phyloP scores from a whole-genome alignment of 1,140 invertebrate species.

The Drosophila busckii region DNA sequence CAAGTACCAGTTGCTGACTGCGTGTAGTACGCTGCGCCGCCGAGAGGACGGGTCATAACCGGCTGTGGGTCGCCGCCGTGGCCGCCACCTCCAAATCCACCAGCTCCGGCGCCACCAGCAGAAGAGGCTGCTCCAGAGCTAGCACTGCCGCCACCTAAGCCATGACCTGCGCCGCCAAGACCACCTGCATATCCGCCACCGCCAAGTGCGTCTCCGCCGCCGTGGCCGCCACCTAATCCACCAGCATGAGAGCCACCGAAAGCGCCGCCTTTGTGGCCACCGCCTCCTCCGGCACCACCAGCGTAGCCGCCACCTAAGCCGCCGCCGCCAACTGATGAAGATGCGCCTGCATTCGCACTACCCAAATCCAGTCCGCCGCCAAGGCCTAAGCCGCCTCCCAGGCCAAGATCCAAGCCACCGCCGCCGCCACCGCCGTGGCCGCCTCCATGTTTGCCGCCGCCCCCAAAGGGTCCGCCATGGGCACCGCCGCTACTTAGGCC shows the following conservation, averaged over 20 bases:
- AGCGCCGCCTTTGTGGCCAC: not conserved
- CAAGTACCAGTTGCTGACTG: no score
- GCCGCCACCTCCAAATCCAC: conserved; percentile 18
- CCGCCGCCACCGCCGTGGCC: conserved; percentile 16
- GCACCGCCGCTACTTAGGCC: conserved; percentile 31
- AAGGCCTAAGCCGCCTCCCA: conserved; percentile 16
- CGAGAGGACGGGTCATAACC: not conserved
- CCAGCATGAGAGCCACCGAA: not conserved
- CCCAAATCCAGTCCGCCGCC: conserved; percentile 16
- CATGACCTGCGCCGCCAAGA: conserved; percentile 6
- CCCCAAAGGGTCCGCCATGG: conserved; percentile 17
- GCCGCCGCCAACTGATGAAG: conserved; percentile 18
- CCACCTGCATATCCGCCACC: no score
- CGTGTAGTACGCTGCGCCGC: no score
- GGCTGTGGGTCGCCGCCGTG: conserved; percentile 9
- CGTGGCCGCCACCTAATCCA: conserved; percentile 1
- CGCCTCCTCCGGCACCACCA: conserved; percentile 7
- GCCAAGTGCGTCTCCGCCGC: conserved; percentile 1
- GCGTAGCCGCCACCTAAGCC: conserved; percentile 1
- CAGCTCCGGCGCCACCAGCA: conserved; percentile 2
- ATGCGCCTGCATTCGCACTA: conserved; percentile 5
- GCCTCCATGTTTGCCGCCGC: conserved; percentile 7
- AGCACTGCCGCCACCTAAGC: not conserved
- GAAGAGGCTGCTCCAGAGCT: conserved; percentile 13
- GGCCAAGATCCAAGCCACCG: not conserved